Evolutionary conservation across 2,113 vertebrate species (phyloP), one percentile per base, ranked within the genome.

Genomic region (Murina feae): DNA sequence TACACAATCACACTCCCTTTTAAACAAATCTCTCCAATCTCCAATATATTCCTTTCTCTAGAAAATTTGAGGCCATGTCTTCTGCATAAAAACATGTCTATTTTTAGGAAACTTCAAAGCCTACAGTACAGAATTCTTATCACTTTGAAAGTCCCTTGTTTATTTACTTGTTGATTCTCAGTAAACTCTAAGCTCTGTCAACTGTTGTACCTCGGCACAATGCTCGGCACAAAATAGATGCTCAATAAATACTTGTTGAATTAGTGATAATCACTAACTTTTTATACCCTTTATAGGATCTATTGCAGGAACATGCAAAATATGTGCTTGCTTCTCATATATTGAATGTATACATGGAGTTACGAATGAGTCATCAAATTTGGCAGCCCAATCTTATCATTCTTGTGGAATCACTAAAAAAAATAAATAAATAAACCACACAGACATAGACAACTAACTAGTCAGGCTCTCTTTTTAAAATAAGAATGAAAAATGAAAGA

Each of bases 41-140:
- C 71, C 23, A 23, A 44, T 9, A 21, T 3, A 65, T 16, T 39
- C 32, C n/a, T 18, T 66, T 9, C 42, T 93, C 63, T n/a, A 49
- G 44, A 80, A 63, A 49, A 74, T 49, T 4, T 0, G 1, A 76
- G 37, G 72, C 47, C 13, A 42, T 55, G 2, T 55, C 47, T 68
- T 86, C 49, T 79, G 66, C 14, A 30, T 72, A 58, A 90, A 90
- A 78, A 51, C 44, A 44, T 20, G 13, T 49, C 9, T 39, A 35
- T 20, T 89, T 86, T 86, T 51, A 75, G 68, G 51, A 80, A 68
- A 74, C 2, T n/a, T 49, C n/a, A 72, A 86, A 87, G 44, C 35
- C 75, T 94, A 39, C 18, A 44, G 78, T 25, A 28, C 6, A 35
- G 39, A 84, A 35, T 51, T 75, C 66, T 83, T 35, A 71, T 10